Conservation (phyloP, 1,140 invertebrate species). For the Phymorhynchus buccinoides region DNA sequence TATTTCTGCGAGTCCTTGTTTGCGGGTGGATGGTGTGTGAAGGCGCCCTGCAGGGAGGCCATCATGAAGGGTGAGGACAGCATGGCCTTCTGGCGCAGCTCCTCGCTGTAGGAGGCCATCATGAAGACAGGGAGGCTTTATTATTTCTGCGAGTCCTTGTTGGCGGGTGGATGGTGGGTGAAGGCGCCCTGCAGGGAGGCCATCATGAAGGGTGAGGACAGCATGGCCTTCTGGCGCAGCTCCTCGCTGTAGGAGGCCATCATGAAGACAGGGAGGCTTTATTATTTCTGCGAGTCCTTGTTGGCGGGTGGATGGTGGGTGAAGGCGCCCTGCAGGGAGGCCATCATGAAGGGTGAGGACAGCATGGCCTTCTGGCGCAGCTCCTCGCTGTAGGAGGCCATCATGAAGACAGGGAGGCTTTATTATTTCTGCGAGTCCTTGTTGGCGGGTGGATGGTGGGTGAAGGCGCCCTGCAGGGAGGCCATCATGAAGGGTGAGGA, state of each 20-base stretch:
- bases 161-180: conserved; percentile 12
- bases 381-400: conserved; percentile 42
- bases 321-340: conserved; percentile 26
- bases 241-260: conserved; percentile 44
- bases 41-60: conserved; percentile 28
- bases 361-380: conserved; percentile 39
- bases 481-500: conserved; percentile 23
- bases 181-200: conserved; percentile 26
- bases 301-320: conserved; percentile 23
- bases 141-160: conserved; percentile 30
- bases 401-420: no score
- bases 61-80: conserved; percentile 20
- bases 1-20: conserved; percentile 31
- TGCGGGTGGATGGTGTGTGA: conserved; percentile 4
- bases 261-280: no score
- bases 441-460: conserved; percentile 23
- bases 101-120: conserved; percentile 43
- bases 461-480: conserved; percentile 26
- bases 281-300: conserved; percentile 26
- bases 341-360: conserved; percentile 24
- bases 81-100: conserved; percentile 40
- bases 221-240: conserved; percentile 38
- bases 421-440: conserved; percentile 28
- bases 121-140: no score
- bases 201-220: conserved; percentile 24